phyloP scores from a whole-genome alignment of 30 jellyfish, hydroid and myxozoan genomes.

The Chironex yamaguchii region DNA sequence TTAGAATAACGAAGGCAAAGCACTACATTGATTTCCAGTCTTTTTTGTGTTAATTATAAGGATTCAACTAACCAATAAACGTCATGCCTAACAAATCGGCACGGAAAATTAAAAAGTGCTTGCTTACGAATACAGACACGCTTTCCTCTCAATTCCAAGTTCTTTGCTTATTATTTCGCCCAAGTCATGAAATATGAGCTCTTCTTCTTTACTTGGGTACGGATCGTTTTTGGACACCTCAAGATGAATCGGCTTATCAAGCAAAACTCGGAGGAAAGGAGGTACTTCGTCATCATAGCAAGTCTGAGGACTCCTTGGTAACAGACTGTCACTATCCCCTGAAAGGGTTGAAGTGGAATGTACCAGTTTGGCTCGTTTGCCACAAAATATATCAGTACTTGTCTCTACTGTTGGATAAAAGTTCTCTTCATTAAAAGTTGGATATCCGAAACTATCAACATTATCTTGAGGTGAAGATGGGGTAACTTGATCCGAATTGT shows the following conservation, averaged over 20 bases:
- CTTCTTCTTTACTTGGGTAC: slow-evolving; percentile 46
- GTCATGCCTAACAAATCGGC: too few species aligned
- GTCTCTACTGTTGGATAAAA: background rate
- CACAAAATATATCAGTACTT: background rate
- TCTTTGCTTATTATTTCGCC: slow-evolving; percentile 78
- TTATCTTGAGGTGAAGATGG: background rate
- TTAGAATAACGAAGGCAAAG: too few species aligned
- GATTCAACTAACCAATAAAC: too few species aligned
- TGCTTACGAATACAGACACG: background rate
- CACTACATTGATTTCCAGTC: too few species aligned
- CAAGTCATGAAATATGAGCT: slow-evolving; percentile 63
- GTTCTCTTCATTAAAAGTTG: background rate
- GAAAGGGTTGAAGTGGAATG: slow-evolving; percentile 65
- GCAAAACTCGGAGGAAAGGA: slow-evolving; percentile 69
- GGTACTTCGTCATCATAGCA: slow-evolving; percentile 75
- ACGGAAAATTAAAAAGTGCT: too few species aligned
- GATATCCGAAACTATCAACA: background rate
- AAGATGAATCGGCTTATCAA: slow-evolving; percentile 73
- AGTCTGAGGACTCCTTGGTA: slow-evolving; percentile 88
- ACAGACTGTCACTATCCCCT: slow-evolving; percentile 58
- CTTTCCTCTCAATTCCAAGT: slow-evolving; percentile 4
- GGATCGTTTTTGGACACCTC: slow-evolving; percentile 63
- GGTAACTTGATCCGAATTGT: background rate
- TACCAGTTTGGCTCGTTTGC: background rate
- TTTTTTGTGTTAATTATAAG: too few species aligned